A percentile compares a stretch with the other conserved stretches of the same genome.
Conservation (phyloP, 2,113 vertebrate genomes). For the Plecturocebus donacophilus region DNA sequence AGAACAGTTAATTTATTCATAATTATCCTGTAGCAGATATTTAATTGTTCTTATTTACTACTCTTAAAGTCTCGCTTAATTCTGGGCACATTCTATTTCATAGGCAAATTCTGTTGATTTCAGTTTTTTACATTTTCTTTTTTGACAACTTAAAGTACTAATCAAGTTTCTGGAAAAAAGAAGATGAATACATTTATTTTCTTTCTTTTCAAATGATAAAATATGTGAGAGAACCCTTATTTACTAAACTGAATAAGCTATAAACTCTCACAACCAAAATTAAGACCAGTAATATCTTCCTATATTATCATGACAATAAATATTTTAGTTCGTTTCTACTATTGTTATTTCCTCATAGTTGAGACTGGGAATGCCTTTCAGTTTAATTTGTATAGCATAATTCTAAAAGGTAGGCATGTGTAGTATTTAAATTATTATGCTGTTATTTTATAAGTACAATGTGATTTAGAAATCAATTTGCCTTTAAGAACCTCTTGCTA, state of each 20-base stretch:
- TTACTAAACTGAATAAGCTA: background rate
- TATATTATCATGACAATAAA: background rate
- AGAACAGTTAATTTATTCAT: background rate
- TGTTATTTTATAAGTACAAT: background rate
- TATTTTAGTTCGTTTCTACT: background rate
- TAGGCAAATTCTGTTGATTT: background rate
- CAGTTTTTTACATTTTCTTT: background rate
- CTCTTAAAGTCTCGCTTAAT: background rate
- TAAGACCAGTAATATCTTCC: background rate
- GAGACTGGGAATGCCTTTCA: background rate
- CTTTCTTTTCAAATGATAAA: background rate
- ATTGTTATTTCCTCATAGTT: background rate
- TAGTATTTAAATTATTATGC: background rate
- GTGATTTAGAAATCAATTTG: background rate
- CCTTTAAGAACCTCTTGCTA: background rate
- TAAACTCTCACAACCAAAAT: background rate
- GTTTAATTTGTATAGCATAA: background rate
- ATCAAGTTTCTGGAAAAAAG: background rate
- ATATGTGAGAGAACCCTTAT: background rate
- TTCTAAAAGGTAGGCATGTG: background rate
- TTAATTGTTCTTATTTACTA: background rate
- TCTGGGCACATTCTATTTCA: background rate
- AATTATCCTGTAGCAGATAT: background rate
- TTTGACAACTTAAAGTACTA: background rate
- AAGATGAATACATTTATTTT: background rate